Evolutionary conservation across 2,888 invertebrate genomes (phyloP).

Genomic region (Nomada ruficornis): DNA sequence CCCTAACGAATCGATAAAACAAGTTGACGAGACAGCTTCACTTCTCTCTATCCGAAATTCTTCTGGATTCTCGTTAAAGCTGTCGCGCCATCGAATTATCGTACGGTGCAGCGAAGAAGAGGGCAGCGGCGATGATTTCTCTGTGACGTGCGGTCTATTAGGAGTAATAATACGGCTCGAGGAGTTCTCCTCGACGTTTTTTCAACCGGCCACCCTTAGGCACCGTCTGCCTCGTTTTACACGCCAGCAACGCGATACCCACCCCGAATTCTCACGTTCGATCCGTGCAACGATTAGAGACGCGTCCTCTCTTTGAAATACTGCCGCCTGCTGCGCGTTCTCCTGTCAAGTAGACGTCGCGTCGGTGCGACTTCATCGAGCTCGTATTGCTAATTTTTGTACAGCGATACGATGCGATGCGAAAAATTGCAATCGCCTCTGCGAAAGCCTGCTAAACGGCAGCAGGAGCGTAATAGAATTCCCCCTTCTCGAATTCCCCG

Average conservation of each 20-base stretch:
- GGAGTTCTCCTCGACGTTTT: constrained; percentile 31
- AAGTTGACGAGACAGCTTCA: too few species aligned
- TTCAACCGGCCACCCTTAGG: constrained; percentile 53
- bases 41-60: constrained; percentile 6
- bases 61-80: constrained; percentile 19
- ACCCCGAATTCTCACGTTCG: constrained; percentile 32
- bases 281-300: constrained; percentile 18
- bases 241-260: constrained; percentile 1
- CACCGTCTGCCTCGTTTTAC: constrained; percentile 31
- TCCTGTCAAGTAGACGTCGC: background rate
- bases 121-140: constrained; percentile 33
- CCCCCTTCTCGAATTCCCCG: background rate
- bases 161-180: constrained; percentile 80
- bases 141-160: constrained; percentile 82
- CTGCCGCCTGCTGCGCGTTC: background rate
- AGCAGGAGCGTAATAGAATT: background rate
- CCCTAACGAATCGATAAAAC: too few species aligned
- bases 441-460: background rate
- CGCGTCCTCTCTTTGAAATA: background rate
- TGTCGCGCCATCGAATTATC: background rate
- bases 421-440: background rate
- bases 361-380: background rate
- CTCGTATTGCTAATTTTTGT: background rate
- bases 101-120: constrained; percentile 20
- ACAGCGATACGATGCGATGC: background rate